phyloP scores from a whole-genome alignment of 2,113 vertebrate species.

The Colinus virginianus region DNA sequence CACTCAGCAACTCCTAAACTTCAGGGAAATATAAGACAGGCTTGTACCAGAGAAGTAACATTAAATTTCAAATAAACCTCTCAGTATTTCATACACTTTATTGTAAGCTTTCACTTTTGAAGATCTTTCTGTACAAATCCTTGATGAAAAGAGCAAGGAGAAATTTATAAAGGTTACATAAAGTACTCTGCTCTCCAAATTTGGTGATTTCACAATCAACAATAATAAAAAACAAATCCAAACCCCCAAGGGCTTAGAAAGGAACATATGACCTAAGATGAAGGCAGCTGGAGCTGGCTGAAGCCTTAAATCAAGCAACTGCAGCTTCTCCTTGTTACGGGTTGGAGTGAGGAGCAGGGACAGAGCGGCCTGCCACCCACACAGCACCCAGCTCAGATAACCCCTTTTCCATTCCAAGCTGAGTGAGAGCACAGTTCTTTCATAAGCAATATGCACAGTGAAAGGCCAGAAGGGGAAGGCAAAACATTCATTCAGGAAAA shows the following conservation, averaged over 20 bases:
- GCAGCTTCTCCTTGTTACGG: not conserved
- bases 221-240: not conserved
- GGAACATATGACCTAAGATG: not conserved
- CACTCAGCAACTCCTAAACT: not conserved
- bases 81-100: not conserved
- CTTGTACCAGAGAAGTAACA: not conserved
- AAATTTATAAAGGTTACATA: not conserved
- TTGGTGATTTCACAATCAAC: not conserved
- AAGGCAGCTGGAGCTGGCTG: not conserved
- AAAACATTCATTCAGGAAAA: not conserved
- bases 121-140: not conserved
- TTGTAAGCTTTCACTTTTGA: not conserved
- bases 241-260: not conserved
- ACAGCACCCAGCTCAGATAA: not conserved
- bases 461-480: not conserved
- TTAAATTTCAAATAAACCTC: not conserved
- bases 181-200: not conserved
- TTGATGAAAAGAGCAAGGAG: not conserved
- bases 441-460: not conserved
- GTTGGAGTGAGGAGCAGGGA: not conserved
- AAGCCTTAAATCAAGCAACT: accelerated
- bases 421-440: not conserved
- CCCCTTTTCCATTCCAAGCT: not conserved
- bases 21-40: not conserved
- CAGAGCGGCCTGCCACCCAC: no score